Percentiles rank a stretch among this genome's conserved stretches.
Evolutionary conservation across 1,140 invertebrate genomes (phyloP).

Genomic region (Drosophila trapezifrons): DNA sequence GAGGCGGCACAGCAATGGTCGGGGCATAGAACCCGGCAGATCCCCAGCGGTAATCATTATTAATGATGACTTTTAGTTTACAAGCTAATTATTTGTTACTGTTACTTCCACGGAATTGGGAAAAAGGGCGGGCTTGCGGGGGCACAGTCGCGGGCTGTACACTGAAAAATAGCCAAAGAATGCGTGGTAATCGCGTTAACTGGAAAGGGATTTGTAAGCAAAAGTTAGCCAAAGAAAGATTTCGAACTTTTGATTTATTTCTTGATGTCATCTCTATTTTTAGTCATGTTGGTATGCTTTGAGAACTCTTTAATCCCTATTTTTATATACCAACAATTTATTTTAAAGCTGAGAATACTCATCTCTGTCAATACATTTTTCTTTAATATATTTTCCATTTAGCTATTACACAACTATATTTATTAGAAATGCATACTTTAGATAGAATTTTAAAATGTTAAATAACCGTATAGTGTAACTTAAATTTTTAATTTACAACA

Average conservation of each 20-base stretch:
- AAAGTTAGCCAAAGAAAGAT: not conserved
- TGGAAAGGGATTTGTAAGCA: conserved; percentile 5
- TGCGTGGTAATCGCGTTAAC: conserved; percentile 20
- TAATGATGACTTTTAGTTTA: conserved; percentile 83
- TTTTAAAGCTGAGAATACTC: too few species aligned
- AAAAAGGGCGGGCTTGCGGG: conserved; percentile 3
- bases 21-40: conserved; percentile 18
- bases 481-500: not conserved
- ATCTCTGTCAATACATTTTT: too few species aligned
- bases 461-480: too few species aligned
- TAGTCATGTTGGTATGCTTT: not conserved
- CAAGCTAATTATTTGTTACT: conserved; percentile 83
- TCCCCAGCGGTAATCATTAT: conserved; percentile 76
- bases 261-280: conserved; percentile 6
- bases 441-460: too few species aligned
- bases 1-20: not conserved
- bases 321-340: not conserved
- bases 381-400: too few species aligned
- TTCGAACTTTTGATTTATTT: not conserved
- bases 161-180: conserved; percentile 25
- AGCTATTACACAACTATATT: too few species aligned
- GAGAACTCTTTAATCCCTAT: too few species aligned
- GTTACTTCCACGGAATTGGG: conserved; percentile 54
- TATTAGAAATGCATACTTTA: too few species aligned
- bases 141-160: conserved; percentile 20